These are phyloP conservation scores for Tokudaia muenninki DNA, from an alignment of 2,797 vertebrate genomes.

Conservation along the genomic window DNA sequence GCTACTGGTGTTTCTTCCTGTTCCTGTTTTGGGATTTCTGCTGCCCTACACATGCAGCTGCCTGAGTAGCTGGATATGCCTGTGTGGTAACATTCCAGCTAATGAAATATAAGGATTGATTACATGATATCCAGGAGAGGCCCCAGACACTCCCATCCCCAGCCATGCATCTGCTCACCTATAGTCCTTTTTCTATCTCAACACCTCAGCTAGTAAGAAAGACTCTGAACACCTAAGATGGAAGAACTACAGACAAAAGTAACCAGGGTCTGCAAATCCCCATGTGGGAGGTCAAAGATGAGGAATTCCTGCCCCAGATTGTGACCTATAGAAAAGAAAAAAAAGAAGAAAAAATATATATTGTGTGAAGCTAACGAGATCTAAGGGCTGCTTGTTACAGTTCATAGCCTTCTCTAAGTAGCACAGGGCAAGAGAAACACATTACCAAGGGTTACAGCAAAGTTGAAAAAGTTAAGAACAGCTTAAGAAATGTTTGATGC, in stretches of 20 bases:
- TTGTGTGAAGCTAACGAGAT: background rate
- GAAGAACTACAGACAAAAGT: background rate
- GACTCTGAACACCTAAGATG: background rate
- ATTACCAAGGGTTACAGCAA: background rate
- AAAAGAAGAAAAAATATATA: background rate
- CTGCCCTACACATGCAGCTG: background rate
- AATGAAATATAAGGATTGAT: background rate
- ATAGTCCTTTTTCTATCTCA: background rate
- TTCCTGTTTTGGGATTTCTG: background rate
- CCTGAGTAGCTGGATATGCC: background rate
- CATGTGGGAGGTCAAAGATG: background rate
- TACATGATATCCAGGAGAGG: background rate
- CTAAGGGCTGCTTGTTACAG: background rate
- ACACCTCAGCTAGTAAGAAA: background rate
- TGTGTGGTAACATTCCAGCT: background rate
- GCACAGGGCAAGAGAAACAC: conserved; percentile 7
- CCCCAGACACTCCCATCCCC: background rate
- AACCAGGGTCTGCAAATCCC: background rate
- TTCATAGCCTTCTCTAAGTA: background rate
- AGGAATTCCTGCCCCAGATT: background rate
- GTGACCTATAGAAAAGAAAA: background rate
- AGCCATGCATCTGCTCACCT: background rate
- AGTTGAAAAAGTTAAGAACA: background rate
- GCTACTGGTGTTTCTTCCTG: too few species aligned
- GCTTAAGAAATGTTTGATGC: background rate